Evolutionary conservation across 1,140 invertebrate species (phyloP).

Genomic region (Bombus confusus): DNA sequence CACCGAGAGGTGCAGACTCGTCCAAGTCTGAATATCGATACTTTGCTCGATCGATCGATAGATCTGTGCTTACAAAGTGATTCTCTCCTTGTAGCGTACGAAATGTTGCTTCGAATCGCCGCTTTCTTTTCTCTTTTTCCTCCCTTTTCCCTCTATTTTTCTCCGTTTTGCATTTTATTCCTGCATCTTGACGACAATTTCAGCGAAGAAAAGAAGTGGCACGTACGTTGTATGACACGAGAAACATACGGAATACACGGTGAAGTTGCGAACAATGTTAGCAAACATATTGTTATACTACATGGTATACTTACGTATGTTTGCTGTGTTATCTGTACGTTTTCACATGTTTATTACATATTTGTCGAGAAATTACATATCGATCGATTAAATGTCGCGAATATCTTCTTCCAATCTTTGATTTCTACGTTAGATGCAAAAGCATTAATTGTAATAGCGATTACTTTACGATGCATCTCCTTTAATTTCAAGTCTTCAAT

Average conservation of each 20-base stretch:
- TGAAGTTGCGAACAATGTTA: background rate
- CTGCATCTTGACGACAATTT: background rate
- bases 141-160: background rate
- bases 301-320: background rate
- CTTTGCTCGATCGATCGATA: background rate
- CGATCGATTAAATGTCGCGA: no score
- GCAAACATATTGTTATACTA: background rate
- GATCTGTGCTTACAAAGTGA: background rate
- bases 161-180: background rate
- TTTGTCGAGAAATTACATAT: no score
- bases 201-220: background rate
- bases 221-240: background rate
- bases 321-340: no score
- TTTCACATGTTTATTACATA: no score
- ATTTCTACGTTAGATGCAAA: no score
- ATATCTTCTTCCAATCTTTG: no score
- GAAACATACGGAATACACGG: no score
- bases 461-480: background rate
- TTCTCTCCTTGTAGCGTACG: background rate
- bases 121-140: background rate
- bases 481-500: background rate
- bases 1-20: background rate
- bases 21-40: slow-evolving; percentile 32
- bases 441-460: background rate
- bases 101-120: slow-evolving; percentile 10